Evolutionary conservation across 2,113 vertebrate genomes (phyloP), one percentile per base, ranked within the genome.

Genomic region (Cavia porcellus): DNA sequence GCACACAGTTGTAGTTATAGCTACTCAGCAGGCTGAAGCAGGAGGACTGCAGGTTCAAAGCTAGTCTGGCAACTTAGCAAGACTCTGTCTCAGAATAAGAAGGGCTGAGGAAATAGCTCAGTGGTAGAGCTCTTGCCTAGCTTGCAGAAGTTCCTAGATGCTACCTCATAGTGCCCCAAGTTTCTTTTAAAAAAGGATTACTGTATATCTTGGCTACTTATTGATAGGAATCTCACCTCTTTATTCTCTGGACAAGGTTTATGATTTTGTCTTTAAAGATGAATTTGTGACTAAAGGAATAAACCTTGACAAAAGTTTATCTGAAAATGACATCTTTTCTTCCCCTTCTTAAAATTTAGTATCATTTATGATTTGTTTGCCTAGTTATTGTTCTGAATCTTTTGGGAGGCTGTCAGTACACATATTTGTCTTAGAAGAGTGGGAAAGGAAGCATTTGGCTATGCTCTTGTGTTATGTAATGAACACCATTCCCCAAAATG

Each of bases 291-390:
- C 47, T 52, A 95, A 83, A 45, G 32, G 35, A 85, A 83, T 61
- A 79, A 86, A 95, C 28, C 7, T 75, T 90, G 35, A 47, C 70
- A 82, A 25, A 92, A 92, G 85, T 57, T 42, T 72, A 57, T 24
- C 62, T 42, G 61, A 52, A 94, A 82, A 84, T 90, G 13, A 25
- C 19, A 59, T 82, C 55, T 61, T 92, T 81, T 85, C 61, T 93
- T 89, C 68, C 86, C 19, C 32, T 95, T n/a, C 25, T 84, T 74
- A 81, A 93, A 22, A 81, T 89, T 92, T 79, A 38, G 3, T 77
- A 42, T 81, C 57, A 57, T 25, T 94, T 92, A 90, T 77, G 17
- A 86, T 90, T 75, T 90, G 42, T 90, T 86, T 83, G 62, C 82
- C 45, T 85, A 66, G 9, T 88, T 88, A 55, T 38, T 91, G 25